These are phyloP conservation scores for Lates calcarifer DNA, from an alignment of 2,113 vertebrate species.

Conservation along the genomic window DNA sequence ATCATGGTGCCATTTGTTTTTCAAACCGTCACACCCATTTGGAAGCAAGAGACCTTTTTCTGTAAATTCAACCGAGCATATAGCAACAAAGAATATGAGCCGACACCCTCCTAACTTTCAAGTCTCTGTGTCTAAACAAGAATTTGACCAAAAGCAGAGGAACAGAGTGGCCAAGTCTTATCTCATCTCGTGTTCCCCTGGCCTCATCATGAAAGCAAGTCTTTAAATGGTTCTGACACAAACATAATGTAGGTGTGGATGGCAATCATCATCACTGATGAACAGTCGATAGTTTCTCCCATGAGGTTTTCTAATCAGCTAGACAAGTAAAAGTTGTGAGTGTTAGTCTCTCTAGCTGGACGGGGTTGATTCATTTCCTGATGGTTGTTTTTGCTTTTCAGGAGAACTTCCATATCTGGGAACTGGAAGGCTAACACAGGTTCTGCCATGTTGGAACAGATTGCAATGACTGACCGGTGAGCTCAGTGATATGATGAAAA, in stretches of 20 bases:
- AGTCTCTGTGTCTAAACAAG: constrained; percentile 37
- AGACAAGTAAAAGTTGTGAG: neutral
- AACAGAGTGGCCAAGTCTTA: constrained; percentile 15
- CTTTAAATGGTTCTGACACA: constrained; percentile 38
- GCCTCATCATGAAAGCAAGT: constrained; percentile 7
- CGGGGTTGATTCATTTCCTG: constrained; percentile 11
- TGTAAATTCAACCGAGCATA: constrained; percentile 17
- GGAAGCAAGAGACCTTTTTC: constrained; percentile 6
- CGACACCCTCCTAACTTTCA: constrained; percentile 41
- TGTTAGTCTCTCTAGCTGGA: constrained; percentile 4
- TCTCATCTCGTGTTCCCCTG: constrained; percentile 27
- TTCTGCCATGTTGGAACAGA: constrained; percentile 98
- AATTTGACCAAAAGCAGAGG: constrained; percentile 14
- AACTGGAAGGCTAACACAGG: constrained; percentile 99
- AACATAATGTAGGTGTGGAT: constrained; percentile 55
- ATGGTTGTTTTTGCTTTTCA: constrained; percentile 69
- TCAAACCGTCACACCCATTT: constrained; percentile 47
- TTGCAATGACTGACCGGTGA: constrained; percentile 98
- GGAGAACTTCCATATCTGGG: constrained; percentile 98
- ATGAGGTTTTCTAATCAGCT: neutral
- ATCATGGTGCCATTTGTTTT: neutral
- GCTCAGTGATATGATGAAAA: constrained; percentile 4
- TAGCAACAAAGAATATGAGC: constrained; percentile 31
- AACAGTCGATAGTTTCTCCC: constrained; percentile 18
- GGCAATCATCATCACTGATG: constrained; percentile 27